These are phyloP conservation scores for Drosophila teissieri DNA, from an alignment of 1,140 invertebrate species.

Conservation along the genomic window DNA sequence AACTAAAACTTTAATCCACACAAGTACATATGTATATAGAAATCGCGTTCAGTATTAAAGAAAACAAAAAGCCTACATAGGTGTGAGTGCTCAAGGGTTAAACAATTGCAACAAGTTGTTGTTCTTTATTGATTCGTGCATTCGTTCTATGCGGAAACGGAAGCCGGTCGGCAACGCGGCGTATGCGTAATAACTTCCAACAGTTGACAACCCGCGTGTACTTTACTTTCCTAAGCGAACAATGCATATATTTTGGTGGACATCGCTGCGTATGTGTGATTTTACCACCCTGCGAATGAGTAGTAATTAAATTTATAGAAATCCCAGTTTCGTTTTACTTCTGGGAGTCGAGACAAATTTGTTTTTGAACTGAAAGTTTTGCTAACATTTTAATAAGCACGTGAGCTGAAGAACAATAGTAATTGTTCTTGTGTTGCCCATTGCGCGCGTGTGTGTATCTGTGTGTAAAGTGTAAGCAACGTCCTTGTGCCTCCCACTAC, in stretches of 20 bases:
- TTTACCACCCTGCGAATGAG: background rate
- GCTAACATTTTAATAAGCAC: conserved; percentile 21
- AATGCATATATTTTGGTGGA: background rate
- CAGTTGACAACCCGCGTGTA: conserved; percentile 22
- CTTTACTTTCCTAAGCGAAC: background rate
- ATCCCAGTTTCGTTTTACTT: conserved; percentile 13
- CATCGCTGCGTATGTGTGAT: conserved; percentile 2
- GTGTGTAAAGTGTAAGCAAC: conserved; percentile 49
- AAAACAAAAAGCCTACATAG: conserved; percentile 1
- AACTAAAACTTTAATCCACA: conserved; percentile 9
- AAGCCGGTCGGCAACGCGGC: conserved; percentile 59
- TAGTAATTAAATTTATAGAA: background rate
- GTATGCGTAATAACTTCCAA: conserved; percentile 45
- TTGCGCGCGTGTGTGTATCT: conserved; percentile 12
- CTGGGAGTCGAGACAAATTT: background rate
- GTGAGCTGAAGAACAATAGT: conserved; percentile 31
- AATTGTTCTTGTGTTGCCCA: conserved; percentile 5
- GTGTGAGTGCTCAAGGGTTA: conserved; percentile 24
- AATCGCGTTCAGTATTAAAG: conserved; percentile 51
- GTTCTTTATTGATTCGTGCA: conserved; percentile 13
- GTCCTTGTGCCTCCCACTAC: conserved; percentile 70
- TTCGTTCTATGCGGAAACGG: conserved; percentile 69
- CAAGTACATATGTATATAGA: background rate
- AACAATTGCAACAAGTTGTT: conserved; percentile 71
- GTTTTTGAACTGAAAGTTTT: conserved; percentile 25